Percentiles rank a stretch among this genome's conserved stretches.
These are phyloP conservation scores for Antechinus flavipes DNA, from an alignment of 2,113 vertebrate species.

Conservation along the genomic window DNA sequence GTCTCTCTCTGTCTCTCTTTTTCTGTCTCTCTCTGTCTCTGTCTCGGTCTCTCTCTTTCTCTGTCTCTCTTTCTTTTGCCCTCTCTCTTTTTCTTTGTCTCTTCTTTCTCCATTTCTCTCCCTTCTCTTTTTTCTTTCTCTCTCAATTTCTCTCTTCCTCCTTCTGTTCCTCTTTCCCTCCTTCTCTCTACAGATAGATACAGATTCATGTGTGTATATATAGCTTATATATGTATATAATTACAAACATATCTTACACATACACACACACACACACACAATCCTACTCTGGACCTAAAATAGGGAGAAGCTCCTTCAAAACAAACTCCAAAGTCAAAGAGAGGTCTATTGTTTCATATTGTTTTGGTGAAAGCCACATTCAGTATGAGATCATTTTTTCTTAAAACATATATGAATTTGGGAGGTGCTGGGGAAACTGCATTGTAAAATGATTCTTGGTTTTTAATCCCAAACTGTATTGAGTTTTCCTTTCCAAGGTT, in stretches of 20 bases:
- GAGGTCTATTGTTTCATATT: constrained; percentile 16
- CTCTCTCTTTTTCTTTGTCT: too few species aligned
- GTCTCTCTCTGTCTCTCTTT: too few species aligned
- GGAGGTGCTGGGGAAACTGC: background rate
- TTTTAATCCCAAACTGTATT: constrained; percentile 48
- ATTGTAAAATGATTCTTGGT: constrained; percentile 10
- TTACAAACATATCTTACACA: background rate
- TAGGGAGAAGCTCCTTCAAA: background rate
- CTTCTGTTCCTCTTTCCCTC: too few species aligned
- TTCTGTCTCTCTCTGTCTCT: too few species aligned
- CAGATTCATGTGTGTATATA: background rate
- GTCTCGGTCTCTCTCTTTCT: too few species aligned
- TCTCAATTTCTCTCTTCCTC: too few species aligned
- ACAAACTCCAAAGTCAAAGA: background rate
- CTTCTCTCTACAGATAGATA: background rate
- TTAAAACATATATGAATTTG: constrained; percentile 25
- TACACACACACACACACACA: background rate
- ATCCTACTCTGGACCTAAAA: background rate
- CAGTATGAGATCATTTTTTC: constrained; percentile 22
- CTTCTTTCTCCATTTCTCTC: too few species aligned
- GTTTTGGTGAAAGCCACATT: constrained; percentile 4
- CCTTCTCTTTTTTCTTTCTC: too few species aligned
- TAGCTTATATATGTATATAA: background rate
- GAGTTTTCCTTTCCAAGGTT: constrained; percentile 36
- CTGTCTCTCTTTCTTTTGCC: too few species aligned